phyloP scores from a whole-genome alignment of 2,113 vertebrate species.

The Turnix velox region DNA sequence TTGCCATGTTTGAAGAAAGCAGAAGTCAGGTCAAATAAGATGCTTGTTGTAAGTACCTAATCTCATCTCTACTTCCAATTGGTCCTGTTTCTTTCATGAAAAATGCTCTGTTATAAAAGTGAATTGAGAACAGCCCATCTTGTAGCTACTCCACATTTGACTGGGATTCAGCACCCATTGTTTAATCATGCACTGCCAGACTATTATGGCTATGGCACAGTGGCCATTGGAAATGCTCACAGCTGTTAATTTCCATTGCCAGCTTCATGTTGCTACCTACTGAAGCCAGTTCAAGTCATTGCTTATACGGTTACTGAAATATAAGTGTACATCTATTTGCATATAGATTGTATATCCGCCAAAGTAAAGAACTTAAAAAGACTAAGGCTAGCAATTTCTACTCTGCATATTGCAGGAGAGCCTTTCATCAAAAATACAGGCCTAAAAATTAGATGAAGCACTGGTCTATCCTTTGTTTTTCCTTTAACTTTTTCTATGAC shows the following conservation, averaged over 20 bases:
- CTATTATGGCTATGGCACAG: background rate
- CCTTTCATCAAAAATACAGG: background rate
- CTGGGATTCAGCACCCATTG: background rate
- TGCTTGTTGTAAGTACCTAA: background rate
- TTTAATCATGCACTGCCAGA: background rate
- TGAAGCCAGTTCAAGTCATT: constrained; percentile 13
- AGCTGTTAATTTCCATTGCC: background rate
- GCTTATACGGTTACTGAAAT: background rate
- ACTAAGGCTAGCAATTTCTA: constrained; percentile 23
- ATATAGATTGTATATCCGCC: constrained; percentile 56
- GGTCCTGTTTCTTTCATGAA: background rate
- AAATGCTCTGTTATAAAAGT: background rate
- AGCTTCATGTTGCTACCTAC: background rate
- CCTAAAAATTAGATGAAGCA: background rate
- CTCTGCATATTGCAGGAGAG: background rate
- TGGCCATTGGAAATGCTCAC: background rate
- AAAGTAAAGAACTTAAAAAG: constrained; percentile 26
- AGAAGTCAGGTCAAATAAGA: background rate
- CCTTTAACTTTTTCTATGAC: background rate
- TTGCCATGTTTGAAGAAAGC: background rate
- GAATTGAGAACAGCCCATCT: background rate
- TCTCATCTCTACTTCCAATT: background rate
- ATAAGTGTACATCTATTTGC: constrained; percentile 41
- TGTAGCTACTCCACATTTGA: background rate
- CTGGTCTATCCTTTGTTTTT: background rate